Base-by-base conservation (phyloP, 2,888 invertebrate species). In the Callosobruchus maculatus region DNA sequence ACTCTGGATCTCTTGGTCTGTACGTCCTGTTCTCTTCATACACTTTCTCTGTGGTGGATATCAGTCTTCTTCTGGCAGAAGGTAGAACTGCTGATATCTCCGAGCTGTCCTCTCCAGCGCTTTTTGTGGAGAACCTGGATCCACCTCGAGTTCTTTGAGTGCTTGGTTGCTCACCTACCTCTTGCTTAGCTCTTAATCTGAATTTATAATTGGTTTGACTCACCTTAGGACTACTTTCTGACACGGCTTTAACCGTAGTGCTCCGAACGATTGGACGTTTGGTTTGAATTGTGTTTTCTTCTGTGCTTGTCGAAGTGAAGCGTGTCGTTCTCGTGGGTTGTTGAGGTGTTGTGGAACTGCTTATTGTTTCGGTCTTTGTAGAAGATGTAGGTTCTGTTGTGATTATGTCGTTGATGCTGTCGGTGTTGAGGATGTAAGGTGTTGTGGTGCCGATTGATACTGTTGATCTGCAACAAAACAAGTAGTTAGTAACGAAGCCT, bases 171-270 rank as follows among this genome's bases (percentile, higher is more conserved):
- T 68, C 68, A 68, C 68, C 68, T 68, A 68, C 68, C 68, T 68
- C 68, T 74, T 21, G 78, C 75, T 78, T 82, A 72, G 78, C 75
- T 75, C 77, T 80, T 79, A 78, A 76, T 77, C 81, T 80, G 74
- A 80, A 79, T 78, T 80, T 82, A 77, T 79, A 78, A 80, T 79
- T 80, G 76, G 79, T 73, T 80, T 84, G 83, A 86, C 91, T 90
- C 88, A 90, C 91, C 91, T 87, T 86, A 77, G 81, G 49, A 18
- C 49, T 49, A 49, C 49, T 49, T 49, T 49, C 49, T 49, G 49
- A 49, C 18, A 49, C 49, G 13, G 49, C 9, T 49, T 49, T 49
- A 49, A 49, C 18, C 5, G 49, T 49, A 13, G 49, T 49, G 18
- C 49, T 49, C 13, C 49, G 3, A 13, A 49, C 18, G 49, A 49